A percentile compares a stretch with the other conserved stretches of the same genome.
Evolutionary conservation across 1,140 invertebrate species (phyloP).

Genomic region (Mycetomoellerius zeteki): DNA sequence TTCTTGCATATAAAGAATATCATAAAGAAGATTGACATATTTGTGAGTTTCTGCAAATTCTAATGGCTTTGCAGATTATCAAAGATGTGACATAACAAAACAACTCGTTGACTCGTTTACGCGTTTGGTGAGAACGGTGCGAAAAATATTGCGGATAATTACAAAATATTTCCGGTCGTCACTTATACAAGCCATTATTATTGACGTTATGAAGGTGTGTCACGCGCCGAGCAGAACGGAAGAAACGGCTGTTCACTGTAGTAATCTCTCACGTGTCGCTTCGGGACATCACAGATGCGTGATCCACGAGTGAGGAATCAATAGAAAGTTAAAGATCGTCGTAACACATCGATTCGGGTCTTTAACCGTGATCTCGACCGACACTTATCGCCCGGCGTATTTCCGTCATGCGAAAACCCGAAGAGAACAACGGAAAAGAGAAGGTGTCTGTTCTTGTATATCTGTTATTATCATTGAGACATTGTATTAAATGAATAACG

Average conservation of each 20-base stretch:
- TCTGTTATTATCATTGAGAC: not conserved
- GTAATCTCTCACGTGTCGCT: conserved; percentile 53
- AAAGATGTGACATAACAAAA: not conserved
- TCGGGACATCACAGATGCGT: conserved; percentile 58
- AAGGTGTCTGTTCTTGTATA: not conserved
- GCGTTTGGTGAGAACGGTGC: not conserved
- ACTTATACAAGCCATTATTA: not conserved
- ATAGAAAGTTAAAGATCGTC: conserved; percentile 57
- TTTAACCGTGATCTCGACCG: conserved; percentile 49
- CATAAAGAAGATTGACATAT: not conserved
- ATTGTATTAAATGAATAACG: not conserved
- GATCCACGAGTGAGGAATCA: conserved; percentile 60
- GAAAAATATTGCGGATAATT: conserved; percentile 20
- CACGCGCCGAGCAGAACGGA: conserved; percentile 35
- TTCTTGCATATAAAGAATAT: not conserved
- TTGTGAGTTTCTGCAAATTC: not conserved
- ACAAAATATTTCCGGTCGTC: conserved; percentile 54
- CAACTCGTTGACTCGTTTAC: not conserved
- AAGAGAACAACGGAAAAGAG: not conserved
- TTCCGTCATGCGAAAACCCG: conserved; percentile 44
- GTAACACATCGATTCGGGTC: conserved; percentile 45
- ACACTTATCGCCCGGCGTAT: conserved; percentile 34
- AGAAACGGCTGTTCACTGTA: conserved; percentile 36
- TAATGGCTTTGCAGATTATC: conserved; percentile 6
- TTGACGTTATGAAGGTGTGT: conserved; percentile 39